phyloP scores from a whole-genome alignment of 2,797 vertebrate species.

The Poeciliopsis gracilis region DNA sequence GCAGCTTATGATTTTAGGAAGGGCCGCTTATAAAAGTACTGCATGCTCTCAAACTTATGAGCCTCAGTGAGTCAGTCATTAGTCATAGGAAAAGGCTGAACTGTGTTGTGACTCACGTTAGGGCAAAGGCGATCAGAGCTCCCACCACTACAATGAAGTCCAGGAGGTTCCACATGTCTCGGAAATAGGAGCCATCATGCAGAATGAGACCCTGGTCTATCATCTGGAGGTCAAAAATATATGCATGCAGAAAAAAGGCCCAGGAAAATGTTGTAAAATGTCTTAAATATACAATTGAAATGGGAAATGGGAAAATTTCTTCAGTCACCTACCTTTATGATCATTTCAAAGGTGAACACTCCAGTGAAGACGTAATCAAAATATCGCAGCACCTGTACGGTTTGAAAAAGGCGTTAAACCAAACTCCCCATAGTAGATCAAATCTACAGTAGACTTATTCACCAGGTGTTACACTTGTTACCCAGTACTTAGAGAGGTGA shows the following conservation, averaged over 20 bases:
- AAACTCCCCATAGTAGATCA: background rate
- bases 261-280: background rate
- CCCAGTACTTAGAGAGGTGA: background rate
- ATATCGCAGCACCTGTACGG: conserved; percentile 92
- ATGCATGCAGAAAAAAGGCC: background rate
- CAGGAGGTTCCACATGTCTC: conserved; percentile 98
- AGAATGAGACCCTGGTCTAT: conserved; percentile 98
- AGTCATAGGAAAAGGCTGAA: conserved; percentile 61
- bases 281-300: background rate
- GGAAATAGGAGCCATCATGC: conserved; percentile 96
- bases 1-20: conserved; percentile 34
- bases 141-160: conserved; percentile 99
- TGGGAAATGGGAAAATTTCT: conserved; percentile 6
- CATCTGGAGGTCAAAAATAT: conserved; percentile 83
- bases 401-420: background rate
- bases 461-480: background rate
- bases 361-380: conserved; percentile 99
- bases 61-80: conserved; percentile 68
- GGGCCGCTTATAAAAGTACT: conserved; percentile 48
- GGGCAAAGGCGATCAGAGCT: conserved; percentile 94
- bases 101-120: conserved; percentile 89
- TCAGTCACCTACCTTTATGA: conserved; percentile 90
- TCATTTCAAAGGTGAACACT: conserved; percentile 99
- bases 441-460: background rate
- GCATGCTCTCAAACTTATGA: conserved; percentile 44